Evolutionary conservation across 2,797 vertebrate genomes (phyloP), one percentile per base, ranked within the genome.

Genomic region (Percopsis omiscomaycus): DNA sequence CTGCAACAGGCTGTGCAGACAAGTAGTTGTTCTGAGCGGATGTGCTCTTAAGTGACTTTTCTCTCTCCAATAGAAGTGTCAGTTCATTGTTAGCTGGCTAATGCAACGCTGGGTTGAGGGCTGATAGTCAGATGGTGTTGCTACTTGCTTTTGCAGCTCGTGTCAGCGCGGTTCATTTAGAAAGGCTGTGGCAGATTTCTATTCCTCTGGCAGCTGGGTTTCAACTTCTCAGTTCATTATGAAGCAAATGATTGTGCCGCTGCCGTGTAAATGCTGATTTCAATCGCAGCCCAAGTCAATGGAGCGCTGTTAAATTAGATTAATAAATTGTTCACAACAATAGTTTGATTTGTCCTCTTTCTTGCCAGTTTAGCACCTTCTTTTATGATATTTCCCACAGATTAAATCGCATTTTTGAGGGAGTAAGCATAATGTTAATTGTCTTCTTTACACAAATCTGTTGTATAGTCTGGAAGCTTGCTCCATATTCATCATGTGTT

Each of bases 151-250:
- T 75, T 71, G 77, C 64, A 51, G 32, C 45, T 75, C 73, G 54
- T 66, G 74, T 76, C 59, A 55, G 53, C 48, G 51, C 28, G 37
- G 71, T 74, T 77, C 42, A 75, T 71, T 83, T 70, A 50, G 55
- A 74, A 69, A 61, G 68, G 66, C 64, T 66, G 55, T 53, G 37
- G 44, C 59, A 61, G 22, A 62, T 53, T 45, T 65, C 55, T 77
- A 30, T 83, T 83, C 74, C 63, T 73, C 63, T 45, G 61, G 68
- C 77, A 74, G 76, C 74, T 66, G 60, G 57, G 52, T 71, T 79
- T 72, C 49, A 70, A 61, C 50, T 68, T 66, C 72, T 70, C 73
- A 57, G 70, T 78, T 86, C 66, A 76, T 85, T 82, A 73, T 75
- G 56, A 78, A 63, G 61, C 68, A 65, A 77, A 80, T 63, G 28